Evolutionary conservation across 2,888 invertebrate species (phyloP).

Genomic region (Sarcophaga carnaria): DNA sequence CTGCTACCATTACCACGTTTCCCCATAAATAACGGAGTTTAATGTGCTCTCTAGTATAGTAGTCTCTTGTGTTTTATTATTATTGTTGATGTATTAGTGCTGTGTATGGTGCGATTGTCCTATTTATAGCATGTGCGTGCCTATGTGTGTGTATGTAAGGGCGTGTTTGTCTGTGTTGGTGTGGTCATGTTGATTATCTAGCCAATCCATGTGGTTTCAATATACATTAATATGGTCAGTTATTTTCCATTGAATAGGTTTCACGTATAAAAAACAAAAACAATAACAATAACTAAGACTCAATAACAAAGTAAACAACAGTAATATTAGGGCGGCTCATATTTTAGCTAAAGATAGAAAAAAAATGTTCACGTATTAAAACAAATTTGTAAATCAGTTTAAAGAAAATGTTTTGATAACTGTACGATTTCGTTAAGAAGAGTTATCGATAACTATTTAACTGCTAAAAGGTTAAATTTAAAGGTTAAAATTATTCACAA

Average conservation of each 20-base stretch:
- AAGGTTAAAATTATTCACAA: too few species aligned
- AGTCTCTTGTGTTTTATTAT: neutral
- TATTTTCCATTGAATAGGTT: neutral
- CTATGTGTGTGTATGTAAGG: too few species aligned
- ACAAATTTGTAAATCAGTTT: too few species aligned
- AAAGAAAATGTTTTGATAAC: too few species aligned
- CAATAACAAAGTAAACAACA: neutral
- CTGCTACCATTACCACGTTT: neutral
- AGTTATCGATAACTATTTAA: too few species aligned
- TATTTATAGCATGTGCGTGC: too few species aligned
- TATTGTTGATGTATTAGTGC: constrained; percentile 23
- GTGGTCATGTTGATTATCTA: constrained; percentile 53
- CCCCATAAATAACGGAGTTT: constrained; percentile 41
- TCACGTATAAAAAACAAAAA: neutral
- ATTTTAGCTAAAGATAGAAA: too few species aligned
- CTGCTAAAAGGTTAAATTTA: too few species aligned
- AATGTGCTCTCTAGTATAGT: constrained; percentile 25
- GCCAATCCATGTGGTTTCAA: constrained; percentile 19
- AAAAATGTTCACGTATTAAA: too few species aligned
- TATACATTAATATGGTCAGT: constrained; percentile 12
- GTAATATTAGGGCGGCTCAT: neutral
- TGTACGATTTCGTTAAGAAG: too few species aligned
- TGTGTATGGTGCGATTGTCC: neutral
- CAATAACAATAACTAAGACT: neutral
- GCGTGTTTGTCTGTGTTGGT: constrained; percentile 1